phyloP scores from a whole-genome alignment of 2,888 invertebrate genomes.

The Netelia melanura region DNA sequence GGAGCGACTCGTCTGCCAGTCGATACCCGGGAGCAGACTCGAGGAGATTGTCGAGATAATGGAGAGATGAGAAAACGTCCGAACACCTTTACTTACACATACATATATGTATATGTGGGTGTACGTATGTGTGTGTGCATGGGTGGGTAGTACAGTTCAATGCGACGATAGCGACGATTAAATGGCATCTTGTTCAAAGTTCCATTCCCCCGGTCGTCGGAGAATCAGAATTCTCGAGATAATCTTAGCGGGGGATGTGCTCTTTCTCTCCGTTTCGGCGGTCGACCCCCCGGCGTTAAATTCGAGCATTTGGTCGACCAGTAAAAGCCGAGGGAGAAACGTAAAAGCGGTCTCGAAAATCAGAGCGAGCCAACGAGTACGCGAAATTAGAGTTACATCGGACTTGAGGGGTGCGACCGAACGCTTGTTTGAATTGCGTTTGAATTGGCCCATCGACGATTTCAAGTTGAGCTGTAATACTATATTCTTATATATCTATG shows the following conservation, averaged over 20 bases:
- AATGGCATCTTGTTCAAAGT: conserved; percentile 50
- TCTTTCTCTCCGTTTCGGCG: conserved; percentile 8
- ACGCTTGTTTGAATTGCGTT: conserved; percentile 43
- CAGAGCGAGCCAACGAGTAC: conserved; percentile 15
- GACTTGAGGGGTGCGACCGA: conserved; percentile 1
- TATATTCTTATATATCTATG: conserved; percentile 18
- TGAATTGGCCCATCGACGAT: conserved; percentile 49
- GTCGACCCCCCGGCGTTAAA: conserved; percentile 24
- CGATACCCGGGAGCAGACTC: conserved; percentile 28
- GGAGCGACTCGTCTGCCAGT: conserved; percentile 16
- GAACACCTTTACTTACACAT: not conserved
- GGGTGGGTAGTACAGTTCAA: not conserved
- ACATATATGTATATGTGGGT: conserved; percentile 1
- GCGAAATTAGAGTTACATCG: conserved; percentile 32
- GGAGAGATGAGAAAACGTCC: conserved; percentile 23
- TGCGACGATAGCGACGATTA: conserved; percentile 45
- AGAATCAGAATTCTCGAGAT: conserved; percentile 29
- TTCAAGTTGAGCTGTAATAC: conserved; percentile 48
- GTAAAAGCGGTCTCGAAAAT: conserved; percentile 34
- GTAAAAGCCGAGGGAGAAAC: conserved; percentile 2
- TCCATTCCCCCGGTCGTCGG: conserved; percentile 16
- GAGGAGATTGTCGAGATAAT: conserved; percentile 54
- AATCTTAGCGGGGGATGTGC: conserved; percentile 24
- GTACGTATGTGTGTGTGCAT: not conserved
- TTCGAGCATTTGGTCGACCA: conserved; percentile 34